Evolutionary conservation across 2,888 invertebrate genomes (phyloP).

Genomic region (Trachelus iudaicus): DNA sequence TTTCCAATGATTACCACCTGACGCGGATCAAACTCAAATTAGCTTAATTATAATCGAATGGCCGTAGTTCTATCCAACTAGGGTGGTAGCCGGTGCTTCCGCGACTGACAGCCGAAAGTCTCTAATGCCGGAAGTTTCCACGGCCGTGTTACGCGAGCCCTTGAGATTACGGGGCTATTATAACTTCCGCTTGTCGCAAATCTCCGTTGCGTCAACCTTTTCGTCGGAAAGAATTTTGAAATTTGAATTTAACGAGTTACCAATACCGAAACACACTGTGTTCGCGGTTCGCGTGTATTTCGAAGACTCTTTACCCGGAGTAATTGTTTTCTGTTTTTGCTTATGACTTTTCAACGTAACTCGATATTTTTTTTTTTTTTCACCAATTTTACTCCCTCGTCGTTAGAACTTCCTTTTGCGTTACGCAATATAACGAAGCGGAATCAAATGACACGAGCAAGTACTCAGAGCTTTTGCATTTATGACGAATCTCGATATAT

Average conservation of each 20-base stretch:
- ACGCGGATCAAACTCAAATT: constrained; percentile 60
- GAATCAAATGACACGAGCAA: no score
- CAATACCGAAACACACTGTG: neutral
- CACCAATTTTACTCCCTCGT: neutral
- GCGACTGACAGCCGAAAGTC: constrained; percentile 24
- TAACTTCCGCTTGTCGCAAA: neutral
- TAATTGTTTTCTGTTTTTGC: neutral
- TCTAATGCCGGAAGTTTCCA: constrained; percentile 28
- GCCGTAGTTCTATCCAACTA: constrained; percentile 17
- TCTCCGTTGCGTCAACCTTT: neutral
- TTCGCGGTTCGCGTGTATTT: neutral
- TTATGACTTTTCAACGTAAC: neutral
- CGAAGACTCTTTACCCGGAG: neutral
- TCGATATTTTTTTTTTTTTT: neutral
- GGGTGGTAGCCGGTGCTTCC: neutral
- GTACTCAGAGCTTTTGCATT: neutral
- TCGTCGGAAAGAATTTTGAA: neutral
- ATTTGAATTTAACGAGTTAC: neutral
- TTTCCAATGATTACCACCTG: constrained; percentile 58
- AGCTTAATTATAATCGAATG: constrained; percentile 59
- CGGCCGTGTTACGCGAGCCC: neutral
- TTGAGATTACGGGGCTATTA: neutral
- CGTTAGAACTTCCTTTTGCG: neutral
- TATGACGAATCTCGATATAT: neutral
- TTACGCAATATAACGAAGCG: neutral